These are phyloP conservation scores for Drosophila leonis DNA, from an alignment of 2,888 invertebrate genomes.

Conservation along the genomic window DNA sequence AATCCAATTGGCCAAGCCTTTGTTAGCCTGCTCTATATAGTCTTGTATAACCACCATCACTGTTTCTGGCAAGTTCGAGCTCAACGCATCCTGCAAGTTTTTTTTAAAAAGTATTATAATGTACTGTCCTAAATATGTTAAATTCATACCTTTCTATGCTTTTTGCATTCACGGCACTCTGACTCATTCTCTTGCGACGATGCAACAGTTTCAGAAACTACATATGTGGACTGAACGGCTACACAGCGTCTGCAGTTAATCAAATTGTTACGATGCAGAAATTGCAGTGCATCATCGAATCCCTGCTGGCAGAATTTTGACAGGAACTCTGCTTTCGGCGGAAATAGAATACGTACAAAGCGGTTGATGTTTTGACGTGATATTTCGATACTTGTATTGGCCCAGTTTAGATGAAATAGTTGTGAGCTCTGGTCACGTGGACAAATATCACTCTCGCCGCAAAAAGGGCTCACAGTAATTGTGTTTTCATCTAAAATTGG, in stretches of 20 bases:
- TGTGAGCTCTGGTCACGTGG: conserved; percentile 94
- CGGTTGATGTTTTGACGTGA: conserved; percentile 97
- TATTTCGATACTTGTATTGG: conserved; percentile 96
- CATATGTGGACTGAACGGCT: conserved; percentile 94
- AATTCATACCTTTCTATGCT: conserved; percentile 91
- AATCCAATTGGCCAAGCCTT: conserved; percentile 95
- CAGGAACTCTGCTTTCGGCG: conserved; percentile 96
- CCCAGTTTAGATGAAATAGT: conserved; percentile 93
- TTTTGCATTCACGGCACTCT: conserved; percentile 94
- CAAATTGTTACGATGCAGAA: conserved; percentile 94
- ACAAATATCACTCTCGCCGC: conserved; percentile 98
- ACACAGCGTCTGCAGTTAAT: conserved; percentile 97
- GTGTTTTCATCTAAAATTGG: conserved; percentile 97
- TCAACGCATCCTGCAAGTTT: conserved; percentile 90
- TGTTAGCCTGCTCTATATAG: conserved; percentile 96
- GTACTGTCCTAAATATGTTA: background rate
- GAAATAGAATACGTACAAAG: conserved; percentile 96
- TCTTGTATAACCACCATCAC: conserved; percentile 96
- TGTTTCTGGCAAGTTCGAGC: conserved; percentile 95
- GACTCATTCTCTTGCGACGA: conserved; percentile 90
- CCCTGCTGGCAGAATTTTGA: conserved; percentile 99
- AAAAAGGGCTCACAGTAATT: conserved; percentile 98
- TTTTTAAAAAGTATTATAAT: conserved; percentile 20
- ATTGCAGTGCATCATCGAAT: conserved; percentile 95
- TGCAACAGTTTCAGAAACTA: conserved; percentile 91